Evolutionary conservation across 2,797 vertebrate genomes (phyloP), one percentile per base, ranked within the genome.

Genomic region (Tinamus major): DNA sequence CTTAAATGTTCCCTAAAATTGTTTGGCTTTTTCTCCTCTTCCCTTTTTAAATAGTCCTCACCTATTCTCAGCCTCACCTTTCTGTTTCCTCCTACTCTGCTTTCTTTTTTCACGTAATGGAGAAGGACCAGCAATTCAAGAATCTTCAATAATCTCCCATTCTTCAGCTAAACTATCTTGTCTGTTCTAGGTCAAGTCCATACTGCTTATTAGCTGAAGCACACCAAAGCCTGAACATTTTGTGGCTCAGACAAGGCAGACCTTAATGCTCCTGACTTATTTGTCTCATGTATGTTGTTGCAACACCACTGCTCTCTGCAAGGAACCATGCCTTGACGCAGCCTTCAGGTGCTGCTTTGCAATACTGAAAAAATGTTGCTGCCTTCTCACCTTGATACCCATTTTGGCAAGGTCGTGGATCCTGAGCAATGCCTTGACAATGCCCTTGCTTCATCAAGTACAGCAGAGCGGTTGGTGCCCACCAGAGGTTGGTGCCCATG

Each of bases 1-100:
- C 42, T 92, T 90, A 89, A 79, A 95, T 63, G 90, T 74, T 89
- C 64, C 95, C 92, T 88, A 92, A 62, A 81, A 92, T 5, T 17
- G 8, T 41, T 64, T 61, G 87, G 58, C 10, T 68, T 26, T 46
- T 89, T 68, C 61, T 84, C 86, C 87, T 88, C 79, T 93, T 79
- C 59, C 6, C 71, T 87, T 8, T 93, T 94, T 88, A 91, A 88
- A 92, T 59, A 86, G 31, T 49, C 79, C 75, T 35, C 61, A 55
- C 77, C 51, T 85, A 5, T 91, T 93, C 87, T 85, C 85, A 87
- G 58, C 49, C 51, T 37, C 77, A 42, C 33, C 27, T 90, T 91
- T 84, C 85, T 20, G 8, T 74, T 94, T 96, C 80, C 85, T 93
- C 31, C 77, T 63, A 49, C 16, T 10, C 67, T 63, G 53, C 82